Percentiles rank a stretch among this genome's conserved stretches.
Conservation (phyloP, 2,888 invertebrate genomes). For the Morpho deidamia region DNA sequence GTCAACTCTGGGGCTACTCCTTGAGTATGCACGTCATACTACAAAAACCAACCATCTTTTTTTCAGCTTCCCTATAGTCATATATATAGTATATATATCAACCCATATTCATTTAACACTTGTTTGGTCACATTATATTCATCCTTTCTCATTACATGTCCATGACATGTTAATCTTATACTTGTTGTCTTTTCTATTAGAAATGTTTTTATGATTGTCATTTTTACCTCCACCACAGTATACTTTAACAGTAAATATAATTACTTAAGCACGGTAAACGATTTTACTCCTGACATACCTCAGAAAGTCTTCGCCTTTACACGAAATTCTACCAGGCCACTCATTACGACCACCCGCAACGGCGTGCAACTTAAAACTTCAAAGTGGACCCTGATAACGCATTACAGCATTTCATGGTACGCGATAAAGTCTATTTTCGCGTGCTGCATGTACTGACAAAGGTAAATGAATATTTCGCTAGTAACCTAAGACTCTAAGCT, state of each 20-base stretch:
- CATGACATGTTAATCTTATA: no score
- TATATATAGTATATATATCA: no score
- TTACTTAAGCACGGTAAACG: neutral
- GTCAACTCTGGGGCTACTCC: no score
- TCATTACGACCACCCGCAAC: conserved; percentile 7
- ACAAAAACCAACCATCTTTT: no score
- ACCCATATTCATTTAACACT: no score
- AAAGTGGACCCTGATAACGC: neutral
- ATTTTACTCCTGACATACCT: neutral
- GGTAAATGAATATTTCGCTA: conserved; percentile 8
- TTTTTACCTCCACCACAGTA: no score
- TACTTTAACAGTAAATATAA: neutral
- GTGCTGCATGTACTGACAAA: neutral
- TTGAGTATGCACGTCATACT: no score
- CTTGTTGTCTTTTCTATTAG: no score
- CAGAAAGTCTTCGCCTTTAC: neutral
- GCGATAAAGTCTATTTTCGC: neutral
- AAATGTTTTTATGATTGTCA: no score
- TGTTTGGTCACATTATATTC: no score
- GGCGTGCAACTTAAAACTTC: neutral
- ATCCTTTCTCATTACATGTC: no score
- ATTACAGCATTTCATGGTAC: neutral
- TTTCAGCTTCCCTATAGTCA: no score
- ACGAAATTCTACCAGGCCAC: neutral
- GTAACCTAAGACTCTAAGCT: neutral